Evolutionary conservation across 1,140 invertebrate genomes (phyloP).

Genomic region (Brachionus calyciflorus): DNA sequence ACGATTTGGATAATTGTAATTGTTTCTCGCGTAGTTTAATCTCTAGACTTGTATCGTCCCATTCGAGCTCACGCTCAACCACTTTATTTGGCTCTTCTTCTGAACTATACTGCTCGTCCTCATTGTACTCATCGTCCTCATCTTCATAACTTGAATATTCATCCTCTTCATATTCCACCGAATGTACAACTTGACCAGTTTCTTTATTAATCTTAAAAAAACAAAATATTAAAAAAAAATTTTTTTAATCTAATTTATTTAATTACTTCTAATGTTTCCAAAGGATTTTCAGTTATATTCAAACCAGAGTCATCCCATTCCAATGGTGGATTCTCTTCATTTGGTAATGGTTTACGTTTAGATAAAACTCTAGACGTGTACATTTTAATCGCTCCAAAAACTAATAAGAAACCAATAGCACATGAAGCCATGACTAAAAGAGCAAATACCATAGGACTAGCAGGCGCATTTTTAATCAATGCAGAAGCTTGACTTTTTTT

Average conservation of each 20-base stretch:
- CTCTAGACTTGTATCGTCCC: constrained; percentile 40
- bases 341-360: constrained; percentile 11
- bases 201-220: constrained; percentile 23
- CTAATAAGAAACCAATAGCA: constrained; percentile 28
- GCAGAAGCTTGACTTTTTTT: background rate
- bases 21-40: constrained; percentile 14
- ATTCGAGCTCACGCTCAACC: constrained; percentile 29
- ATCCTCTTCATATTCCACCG: constrained; percentile 9
- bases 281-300: constrained; percentile 57
- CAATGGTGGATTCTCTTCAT: constrained; percentile 49
- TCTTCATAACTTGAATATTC: constrained; percentile 30
- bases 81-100: constrained; percentile 33
- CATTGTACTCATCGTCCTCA: constrained; percentile 31
- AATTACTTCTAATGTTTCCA: constrained; percentile 53
- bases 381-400: constrained; percentile 33
- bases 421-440: constrained; percentile 2
- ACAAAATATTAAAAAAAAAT: background rate
- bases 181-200: background rate
- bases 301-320: constrained; percentile 58
- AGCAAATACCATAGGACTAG: constrained; percentile 8
- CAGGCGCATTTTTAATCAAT: background rate
- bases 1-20: constrained; percentile 20
- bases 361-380: background rate
- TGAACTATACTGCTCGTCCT: background rate
- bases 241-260: background rate